Conservation (phyloP, 2,888 invertebrate genomes). For the Linnaemya tessellans region DNA sequence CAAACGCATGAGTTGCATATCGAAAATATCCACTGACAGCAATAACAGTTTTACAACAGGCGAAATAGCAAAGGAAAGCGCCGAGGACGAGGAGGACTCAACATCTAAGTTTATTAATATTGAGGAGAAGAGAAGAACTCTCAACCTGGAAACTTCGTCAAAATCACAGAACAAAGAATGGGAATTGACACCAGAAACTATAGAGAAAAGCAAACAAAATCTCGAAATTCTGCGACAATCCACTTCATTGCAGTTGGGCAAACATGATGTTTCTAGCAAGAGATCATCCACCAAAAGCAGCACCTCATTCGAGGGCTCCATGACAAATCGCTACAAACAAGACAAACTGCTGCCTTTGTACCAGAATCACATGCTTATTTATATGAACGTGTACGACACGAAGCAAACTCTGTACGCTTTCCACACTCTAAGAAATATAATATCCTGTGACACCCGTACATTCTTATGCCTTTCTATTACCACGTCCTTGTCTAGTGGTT, state of each 20-base stretch:
- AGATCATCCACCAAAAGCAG: slow-evolving; percentile 74
- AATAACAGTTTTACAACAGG: slow-evolving; percentile 78
- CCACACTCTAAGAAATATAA: slow-evolving; percentile 88
- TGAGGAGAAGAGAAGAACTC: slow-evolving; percentile 80
- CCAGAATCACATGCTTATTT: slow-evolving; percentile 92
- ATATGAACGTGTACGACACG: slow-evolving; percentile 91
- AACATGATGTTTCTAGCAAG: slow-evolving; percentile 76
- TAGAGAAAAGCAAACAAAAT: slow-evolving; percentile 83
- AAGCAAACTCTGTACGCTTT: slow-evolving; percentile 89
- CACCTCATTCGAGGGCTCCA: slow-evolving; percentile 69
- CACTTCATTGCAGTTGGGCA: slow-evolving; percentile 76
- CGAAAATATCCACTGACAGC: slow-evolving; percentile 83
- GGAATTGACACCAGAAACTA: slow-evolving; percentile 79
- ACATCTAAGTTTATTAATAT: slow-evolving; percentile 79
- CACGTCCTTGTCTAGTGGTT: slow-evolving; percentile 86
- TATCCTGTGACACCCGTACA: slow-evolving; percentile 88
- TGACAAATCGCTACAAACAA: slow-evolving; percentile 61
- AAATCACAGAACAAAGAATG: slow-evolving; percentile 78
- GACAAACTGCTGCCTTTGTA: slow-evolving; percentile 84
- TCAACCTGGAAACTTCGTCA: slow-evolving; percentile 78
- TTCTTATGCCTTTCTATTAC: slow-evolving; percentile 90
- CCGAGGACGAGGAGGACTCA: slow-evolving; percentile 76
- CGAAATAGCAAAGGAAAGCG: slow-evolving; percentile 76
- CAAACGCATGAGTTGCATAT: slow-evolving; percentile 82
- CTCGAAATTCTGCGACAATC: slow-evolving; percentile 82